Evolutionary conservation across 92 coral and sea anemone species (phyloP), one percentile per base, ranked within the genome.

Genomic region (Zoanthus sociatus): DNA sequence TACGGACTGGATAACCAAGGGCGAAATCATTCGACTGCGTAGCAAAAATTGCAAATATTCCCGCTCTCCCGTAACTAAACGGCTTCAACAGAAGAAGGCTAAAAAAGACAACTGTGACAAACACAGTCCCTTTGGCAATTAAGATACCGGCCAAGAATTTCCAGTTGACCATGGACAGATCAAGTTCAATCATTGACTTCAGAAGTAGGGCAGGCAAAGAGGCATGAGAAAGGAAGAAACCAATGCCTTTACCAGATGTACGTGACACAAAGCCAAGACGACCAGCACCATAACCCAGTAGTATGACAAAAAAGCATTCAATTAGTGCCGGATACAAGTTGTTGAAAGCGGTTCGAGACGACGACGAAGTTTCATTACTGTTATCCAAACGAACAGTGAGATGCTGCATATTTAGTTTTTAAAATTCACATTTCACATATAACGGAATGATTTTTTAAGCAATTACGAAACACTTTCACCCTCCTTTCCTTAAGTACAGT

Each of bases 21-120:
- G 98, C 98, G 58, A 96, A 89, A 76, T 96, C 98, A 81, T 96
- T 96, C 21, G 98, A 96, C 85, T 94, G 92, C 47, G 94, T 92
- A 75, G 93, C 89, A 60, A 96, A 96, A 32, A 96, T 87, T 44
- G 92, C 93, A 82, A 88, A 96, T 45, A 96, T 86, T 46, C 98
- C 98, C 86, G 98, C 98, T 88, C 88, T 92, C 48, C 98, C 98
- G 85, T 92, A 92, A 53, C 90, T 92, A 50, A 88, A 86, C 12
- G 95, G 88, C 47, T 90, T 94, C 20, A 93, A 85, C 42, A 95
- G 86, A 1, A 93, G 77, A 30, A 93, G 63, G 1, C 96, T 93
- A 51, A 95, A 89, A n/a, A 93, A 16, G 16, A 84, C 88, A 31
- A 95, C 94, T 71, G 86, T 77, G 10, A 86, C 58, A 85, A 95